Conservation (phyloP, 2,888 invertebrate genomes). For the Habrosyne pyritoides region DNA sequence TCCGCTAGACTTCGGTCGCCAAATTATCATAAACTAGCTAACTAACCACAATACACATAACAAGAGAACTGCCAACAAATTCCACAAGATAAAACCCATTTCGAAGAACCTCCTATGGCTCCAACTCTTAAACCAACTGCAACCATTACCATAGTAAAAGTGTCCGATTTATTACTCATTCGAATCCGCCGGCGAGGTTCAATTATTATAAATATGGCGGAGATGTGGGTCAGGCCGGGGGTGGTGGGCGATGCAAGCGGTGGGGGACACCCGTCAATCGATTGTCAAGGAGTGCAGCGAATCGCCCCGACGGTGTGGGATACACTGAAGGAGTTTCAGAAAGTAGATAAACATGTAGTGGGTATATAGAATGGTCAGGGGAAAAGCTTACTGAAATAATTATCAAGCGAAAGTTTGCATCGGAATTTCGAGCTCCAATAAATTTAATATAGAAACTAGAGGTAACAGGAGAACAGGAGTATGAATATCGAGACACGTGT, state of each 20-base stretch:
- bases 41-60: slow-evolving; percentile 3
- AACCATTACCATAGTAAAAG: slow-evolving; percentile 36
- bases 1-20: slow-evolving; percentile 6
- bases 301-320: slow-evolving; percentile 34
- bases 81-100: not conserved
- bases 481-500: not conserved
- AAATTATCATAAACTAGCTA: slow-evolving; percentile 3
- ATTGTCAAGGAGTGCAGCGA: slow-evolving; percentile 80
- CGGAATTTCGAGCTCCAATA: too few relatives aligned
- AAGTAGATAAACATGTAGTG: not conserved
- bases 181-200: slow-evolving; percentile 53
- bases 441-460: not conserved
- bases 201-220: slow-evolving; percentile 82
- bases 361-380: not conserved
- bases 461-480: not conserved
- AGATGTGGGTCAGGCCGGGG: slow-evolving; percentile 75
- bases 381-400: too few relatives aligned
- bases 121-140: slow-evolving; percentile 11
- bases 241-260: slow-evolving; percentile 34
- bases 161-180: slow-evolving; percentile 37
- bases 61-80: slow-evolving; percentile 6
- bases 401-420: too few relatives aligned
- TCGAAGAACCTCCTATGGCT: slow-evolving; percentile 4
- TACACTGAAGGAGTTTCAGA: slow-evolving; percentile 11
- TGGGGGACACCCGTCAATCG: slow-evolving; percentile 82